phyloP scores from a whole-genome alignment of 2,888 invertebrate genomes.

The Caenorhabditis drosophilae region DNA sequence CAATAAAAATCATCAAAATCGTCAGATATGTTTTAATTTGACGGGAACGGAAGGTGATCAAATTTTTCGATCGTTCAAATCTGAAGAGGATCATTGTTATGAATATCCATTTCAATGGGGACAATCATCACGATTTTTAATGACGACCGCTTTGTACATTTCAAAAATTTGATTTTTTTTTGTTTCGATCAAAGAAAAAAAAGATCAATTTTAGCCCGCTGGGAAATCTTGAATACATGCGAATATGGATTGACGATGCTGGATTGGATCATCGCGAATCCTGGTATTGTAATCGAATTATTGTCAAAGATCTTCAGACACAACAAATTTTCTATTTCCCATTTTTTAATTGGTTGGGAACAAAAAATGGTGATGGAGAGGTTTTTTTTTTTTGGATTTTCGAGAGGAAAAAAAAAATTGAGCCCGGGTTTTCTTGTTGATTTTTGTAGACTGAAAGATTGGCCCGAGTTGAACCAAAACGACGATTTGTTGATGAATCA shows the following conservation, averaged over 20 bases:
- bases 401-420: no score
- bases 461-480: conserved; percentile 22
- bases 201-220: conserved; percentile 45
- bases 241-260: conserved; percentile 50
- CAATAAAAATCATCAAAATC: no score
- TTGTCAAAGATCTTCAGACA: conserved; percentile 47
- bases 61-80: conserved; percentile 36
- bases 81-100: conserved; percentile 19
- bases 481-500: conserved; percentile 27
- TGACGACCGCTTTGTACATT: conserved; percentile 48
- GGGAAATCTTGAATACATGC: conserved; percentile 43
- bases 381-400: conserved; percentile 6
- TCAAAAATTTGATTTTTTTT: not conserved
- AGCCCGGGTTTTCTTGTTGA: no score
- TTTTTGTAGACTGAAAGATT: conserved; percentile 35
- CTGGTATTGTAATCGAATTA: conserved; percentile 51
- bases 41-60: conserved; percentile 42
- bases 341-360: conserved; percentile 55
- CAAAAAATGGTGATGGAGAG: conserved; percentile 54
- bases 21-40: conserved; percentile 44
- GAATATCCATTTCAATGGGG: conserved; percentile 51
- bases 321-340: conserved; percentile 46
- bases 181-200: no score
- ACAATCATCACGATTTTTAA: conserved; percentile 44
- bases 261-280: conserved; percentile 51